Conservation (phyloP, 2,888 invertebrate species). For the Stenchaetothrips biformis region DNA sequence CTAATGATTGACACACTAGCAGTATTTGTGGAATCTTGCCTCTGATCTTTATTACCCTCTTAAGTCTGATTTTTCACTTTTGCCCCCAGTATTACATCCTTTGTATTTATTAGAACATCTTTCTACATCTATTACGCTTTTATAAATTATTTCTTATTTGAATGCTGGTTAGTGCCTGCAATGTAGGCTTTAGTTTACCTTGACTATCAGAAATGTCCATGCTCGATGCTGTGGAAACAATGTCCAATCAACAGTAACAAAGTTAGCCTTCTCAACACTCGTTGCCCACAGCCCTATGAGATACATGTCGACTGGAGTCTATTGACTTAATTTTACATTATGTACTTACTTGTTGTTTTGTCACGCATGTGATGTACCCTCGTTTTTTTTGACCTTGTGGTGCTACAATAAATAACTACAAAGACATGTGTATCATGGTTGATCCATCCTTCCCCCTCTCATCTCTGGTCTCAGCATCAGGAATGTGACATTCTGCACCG, state of each 20-base stretch:
- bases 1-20: neutral
- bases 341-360: constrained; percentile 12
- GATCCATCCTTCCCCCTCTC: neutral
- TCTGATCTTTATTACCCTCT: neutral
- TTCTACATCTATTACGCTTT: neutral
- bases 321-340: neutral
- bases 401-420: constrained; percentile 22
- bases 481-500: too few relatives aligned
- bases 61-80: neutral
- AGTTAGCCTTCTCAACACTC: neutral
- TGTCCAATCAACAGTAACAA: neutral
- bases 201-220: neutral
- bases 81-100: constrained; percentile 2
- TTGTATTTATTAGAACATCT: neutral
- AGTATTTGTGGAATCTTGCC: neutral
- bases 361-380: neutral
- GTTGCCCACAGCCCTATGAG: neutral
- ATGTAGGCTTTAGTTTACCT: neutral
- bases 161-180: neutral
- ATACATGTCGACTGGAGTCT: neutral
- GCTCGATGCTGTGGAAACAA: neutral
- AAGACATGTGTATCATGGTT: neutral
- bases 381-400: neutral
- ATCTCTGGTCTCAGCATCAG: too few relatives aligned
- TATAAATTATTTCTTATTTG: neutral